These are phyloP conservation scores for Sternarchorhynchus goeldii DNA, from an alignment of 2,797 vertebrate species.

Conservation along the genomic window DNA sequence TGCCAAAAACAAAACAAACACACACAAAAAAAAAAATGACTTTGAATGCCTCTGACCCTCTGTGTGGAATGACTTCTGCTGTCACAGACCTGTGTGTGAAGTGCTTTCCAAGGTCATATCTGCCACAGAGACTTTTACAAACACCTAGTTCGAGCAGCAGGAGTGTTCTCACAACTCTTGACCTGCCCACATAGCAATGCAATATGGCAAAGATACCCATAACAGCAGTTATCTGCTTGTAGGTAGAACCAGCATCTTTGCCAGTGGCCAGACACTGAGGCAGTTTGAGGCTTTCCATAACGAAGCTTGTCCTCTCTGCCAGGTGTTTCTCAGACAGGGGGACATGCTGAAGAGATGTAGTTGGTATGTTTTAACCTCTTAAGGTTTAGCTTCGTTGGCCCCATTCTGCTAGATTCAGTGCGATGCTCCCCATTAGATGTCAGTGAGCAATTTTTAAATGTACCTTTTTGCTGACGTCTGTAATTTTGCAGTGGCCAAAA, in stretches of 20 bases:
- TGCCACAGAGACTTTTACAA: slow-evolving; percentile 23
- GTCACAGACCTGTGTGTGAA: slow-evolving; percentile 32
- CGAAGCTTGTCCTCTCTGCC: not conserved
- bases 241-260: slow-evolving; percentile 61
- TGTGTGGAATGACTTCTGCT: slow-evolving; percentile 30
- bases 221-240: slow-evolving; percentile 54
- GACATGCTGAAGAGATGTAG: slow-evolving; percentile 34
- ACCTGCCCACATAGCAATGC: slow-evolving; percentile 43
- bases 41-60: slow-evolving; percentile 14
- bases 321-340: slow-evolving; percentile 4
- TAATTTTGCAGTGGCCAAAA: slow-evolving; percentile 51
- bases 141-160: slow-evolving; percentile 20
- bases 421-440: slow-evolving; percentile 61
- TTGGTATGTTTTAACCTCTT: slow-evolving; percentile 51
- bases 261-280: slow-evolving; percentile 29
- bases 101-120: slow-evolving; percentile 39
- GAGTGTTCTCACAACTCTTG: slow-evolving; percentile 25
- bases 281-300: slow-evolving; percentile 1
- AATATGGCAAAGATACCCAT: slow-evolving; percentile 45
- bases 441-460: slow-evolving; percentile 72
- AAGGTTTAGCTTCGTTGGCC: slow-evolving; percentile 49
- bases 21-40: slow-evolving; percentile 5
- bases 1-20: slow-evolving; percentile 17
- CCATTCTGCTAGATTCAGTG: slow-evolving; percentile 67
- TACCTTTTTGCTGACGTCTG: slow-evolving; percentile 39